A percentile compares a stretch with the other conserved stretches of the same genome.
phyloP scores from a whole-genome alignment of 2,888 invertebrate genomes.

The Leucoptera coffeella region DNA sequence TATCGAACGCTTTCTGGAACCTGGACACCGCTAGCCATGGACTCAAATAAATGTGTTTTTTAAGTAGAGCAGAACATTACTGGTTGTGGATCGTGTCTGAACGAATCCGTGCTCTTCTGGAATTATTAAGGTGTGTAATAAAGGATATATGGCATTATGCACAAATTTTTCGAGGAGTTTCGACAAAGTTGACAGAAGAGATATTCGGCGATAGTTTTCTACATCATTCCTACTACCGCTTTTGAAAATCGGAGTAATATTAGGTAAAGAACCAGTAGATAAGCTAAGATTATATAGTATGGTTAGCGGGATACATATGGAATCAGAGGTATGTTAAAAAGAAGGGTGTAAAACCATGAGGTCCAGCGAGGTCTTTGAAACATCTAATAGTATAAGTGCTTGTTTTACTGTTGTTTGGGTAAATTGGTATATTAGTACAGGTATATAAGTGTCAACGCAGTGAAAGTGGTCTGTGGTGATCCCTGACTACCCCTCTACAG shows the following conservation, averaged over 20 bases:
- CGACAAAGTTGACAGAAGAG: background rate
- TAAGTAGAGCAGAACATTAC: background rate
- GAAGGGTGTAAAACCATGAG: no score
- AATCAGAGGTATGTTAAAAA: no score
- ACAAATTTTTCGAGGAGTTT: slow-evolving; percentile 2
- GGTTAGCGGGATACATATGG: no score
- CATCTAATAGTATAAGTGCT: no score
- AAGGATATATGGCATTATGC: background rate
- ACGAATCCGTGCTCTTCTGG: slow-evolving; percentile 1
- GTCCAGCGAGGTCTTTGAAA: no score
- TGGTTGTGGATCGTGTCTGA: background rate
- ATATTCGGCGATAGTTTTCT: slow-evolving; percentile 1
- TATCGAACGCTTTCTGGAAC: slow-evolving; percentile 2
- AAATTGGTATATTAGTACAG: no score
- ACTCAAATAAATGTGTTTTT: background rate
- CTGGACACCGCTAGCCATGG: background rate
- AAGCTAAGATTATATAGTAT: no score
- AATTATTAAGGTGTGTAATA: background rate
- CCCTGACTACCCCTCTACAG: no score
- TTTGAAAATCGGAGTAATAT: slow-evolving; percentile 1
- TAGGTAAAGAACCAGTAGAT: no score
- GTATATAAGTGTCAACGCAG: no score
- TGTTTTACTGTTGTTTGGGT: no score
- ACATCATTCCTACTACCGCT: slow-evolving; percentile 1
- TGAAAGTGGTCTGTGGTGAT: no score